Evolutionary conservation across 2,113 vertebrate species (phyloP), one percentile per base, ranked within the genome.

Genomic region (Cinclus cinclus): DNA sequence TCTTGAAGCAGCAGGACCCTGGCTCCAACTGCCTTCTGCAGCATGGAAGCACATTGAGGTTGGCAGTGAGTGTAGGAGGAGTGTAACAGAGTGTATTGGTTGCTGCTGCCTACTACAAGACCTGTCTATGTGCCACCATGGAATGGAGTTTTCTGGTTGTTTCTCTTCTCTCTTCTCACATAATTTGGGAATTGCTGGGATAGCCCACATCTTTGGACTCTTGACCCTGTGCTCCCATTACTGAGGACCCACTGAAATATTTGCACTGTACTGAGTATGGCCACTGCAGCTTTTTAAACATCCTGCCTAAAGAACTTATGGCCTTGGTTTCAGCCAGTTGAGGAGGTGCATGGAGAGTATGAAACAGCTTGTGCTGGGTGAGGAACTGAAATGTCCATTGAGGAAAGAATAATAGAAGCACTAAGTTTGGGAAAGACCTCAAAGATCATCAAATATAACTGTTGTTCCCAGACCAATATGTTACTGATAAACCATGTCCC

Each of bases 41-140:
- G 7, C 25, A 42, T 20, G 37, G 53, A 60, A 69, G 41, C 6
- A 69, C 47, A 13, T 0, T 24, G 28, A 86, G 27, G 6, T 28
- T 63, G 44, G 12, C 33, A 46, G 13, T 46, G 18, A 73, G 31
- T 18, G 13, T 6, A 31, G 18, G 30, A 74, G 30, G 18, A 49
- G 5, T 6, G 3, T 23, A 35, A 42, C 2, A 7, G 14, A 41
- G 20, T 16, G 27, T 23, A 35, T 23, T 22, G 4, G 18, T 46
- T 73, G 17, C 20, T 75, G 33, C 23, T 84, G 49, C 7, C 24
- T 37, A 5, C 15, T 46, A 3, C 22, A 70, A 62, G 23, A 69
- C 16, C n/a, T 53, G 20, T 8, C 15, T 24, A 11, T 0, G 0
- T 55, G 17, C 17, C 49, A 46, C 7, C 2, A 2, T 5, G 22